Base-by-base conservation (phyloP, 2,888 invertebrate species). In the Drosophila dives region DNA sequence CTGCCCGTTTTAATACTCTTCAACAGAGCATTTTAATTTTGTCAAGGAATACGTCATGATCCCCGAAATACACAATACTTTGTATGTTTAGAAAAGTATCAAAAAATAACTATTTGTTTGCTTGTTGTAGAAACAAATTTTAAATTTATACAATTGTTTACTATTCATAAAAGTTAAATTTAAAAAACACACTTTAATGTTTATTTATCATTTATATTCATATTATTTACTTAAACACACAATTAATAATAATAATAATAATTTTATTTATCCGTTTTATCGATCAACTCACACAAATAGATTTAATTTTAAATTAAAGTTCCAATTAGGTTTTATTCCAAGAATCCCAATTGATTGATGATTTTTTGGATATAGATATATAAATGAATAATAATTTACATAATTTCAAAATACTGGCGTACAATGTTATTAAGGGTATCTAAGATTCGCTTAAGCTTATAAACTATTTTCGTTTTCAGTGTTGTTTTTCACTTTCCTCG, bases 401-500 rank as follows among this genome's bases (percentile, higher is more conserved):
- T 20, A 12, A 20, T 20, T 45, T 7, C 20, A 45, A 23, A 23
- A 11, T 2, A 20, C n/a, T 2, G 2, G 2, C n/a, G 1, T 12
- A 7, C 17, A 12, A 17, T 7, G 15, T 10, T 2, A 12, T 11
- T 12, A 3, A 54, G 40, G 36, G 70, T 69, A 69, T 58, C 20
- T 26, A 10, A 7, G 2, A 0, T n/a, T 49, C 36, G 15, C 26
- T 23, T n/a, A 3, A 17, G n/a, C n/a, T 26, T 8, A 2, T 17
- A 17, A 7, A 11, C 17, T 17, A 26, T 7, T 26, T 17, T 40
- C 26, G 20, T 20, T 48, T 34, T 10, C 15, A 40, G 17, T 23
- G 11, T 26, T 54, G 54, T 56, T 59, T 53, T 75, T 40, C 61
- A 63, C 59, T 73, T 81, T 87, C 61, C 61, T 62, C 72, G 63